Conservation (phyloP, 35 echinoderm and acorn worm species). For the Ophiothrix spiculata region DNA sequence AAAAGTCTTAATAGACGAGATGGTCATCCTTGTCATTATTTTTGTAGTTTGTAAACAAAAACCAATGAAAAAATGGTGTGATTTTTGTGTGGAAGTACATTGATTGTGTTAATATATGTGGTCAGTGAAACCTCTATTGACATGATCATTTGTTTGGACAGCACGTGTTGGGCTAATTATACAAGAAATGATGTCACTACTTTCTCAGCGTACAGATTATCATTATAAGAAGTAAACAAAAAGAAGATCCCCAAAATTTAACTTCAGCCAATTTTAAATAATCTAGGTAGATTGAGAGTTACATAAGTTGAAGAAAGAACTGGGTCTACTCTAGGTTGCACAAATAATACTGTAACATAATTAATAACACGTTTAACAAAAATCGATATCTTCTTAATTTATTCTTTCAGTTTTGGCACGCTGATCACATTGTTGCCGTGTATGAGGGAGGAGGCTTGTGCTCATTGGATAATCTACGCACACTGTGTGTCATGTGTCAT, state of each 20-base stretch:
- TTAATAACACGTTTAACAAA: background rate
- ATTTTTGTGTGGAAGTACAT: too few species aligned
- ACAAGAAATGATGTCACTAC: too few species aligned
- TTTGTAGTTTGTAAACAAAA: too few species aligned
- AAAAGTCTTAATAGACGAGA: too few species aligned
- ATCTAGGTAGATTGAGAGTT: background rate
- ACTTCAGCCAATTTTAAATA: background rate
- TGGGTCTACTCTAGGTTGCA: too few species aligned
- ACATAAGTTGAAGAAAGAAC: background rate
- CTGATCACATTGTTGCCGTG: slow-evolving; percentile 83
- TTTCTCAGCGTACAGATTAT: too few species aligned
- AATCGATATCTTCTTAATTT: background rate
- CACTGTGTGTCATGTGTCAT: slow-evolving; percentile 74
- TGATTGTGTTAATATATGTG: too few species aligned
- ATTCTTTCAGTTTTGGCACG: slow-evolving; percentile 78
- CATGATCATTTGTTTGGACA: too few species aligned
- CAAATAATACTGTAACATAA: background rate
- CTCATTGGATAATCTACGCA: slow-evolving; percentile 74
- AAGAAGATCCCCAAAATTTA: background rate
- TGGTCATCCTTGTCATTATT: too few species aligned
- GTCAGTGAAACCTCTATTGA: too few species aligned
- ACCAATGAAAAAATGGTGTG: too few species aligned
- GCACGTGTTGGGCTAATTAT: too few species aligned
- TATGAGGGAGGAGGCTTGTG: slow-evolving; percentile 79
- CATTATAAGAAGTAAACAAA: background rate